phyloP scores from a whole-genome alignment of 2,888 invertebrate genomes.

The Gasteruption jaculator region DNA sequence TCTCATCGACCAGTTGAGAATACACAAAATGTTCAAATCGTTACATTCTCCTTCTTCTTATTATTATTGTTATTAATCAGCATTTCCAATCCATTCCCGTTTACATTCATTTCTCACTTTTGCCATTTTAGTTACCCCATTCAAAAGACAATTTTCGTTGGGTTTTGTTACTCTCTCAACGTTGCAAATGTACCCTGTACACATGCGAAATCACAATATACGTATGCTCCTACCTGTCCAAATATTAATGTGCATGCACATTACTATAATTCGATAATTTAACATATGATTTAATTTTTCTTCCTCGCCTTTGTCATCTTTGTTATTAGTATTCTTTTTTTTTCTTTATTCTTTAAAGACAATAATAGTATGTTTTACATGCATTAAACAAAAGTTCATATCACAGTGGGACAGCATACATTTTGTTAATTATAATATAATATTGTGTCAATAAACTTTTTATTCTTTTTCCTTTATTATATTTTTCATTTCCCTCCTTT shows the following conservation, averaged over 20 bases:
- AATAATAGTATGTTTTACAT: conserved; percentile 47
- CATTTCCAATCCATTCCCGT: no score
- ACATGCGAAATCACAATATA: conserved; percentile 29
- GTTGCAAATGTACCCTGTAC: conserved; percentile 22
- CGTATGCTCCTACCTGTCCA: conserved; percentile 20
- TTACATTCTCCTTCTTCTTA: no score
- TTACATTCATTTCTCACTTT: no score
- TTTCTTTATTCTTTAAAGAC: conserved; percentile 41
- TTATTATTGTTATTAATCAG: no score
- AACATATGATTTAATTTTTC: conserved; percentile 26
- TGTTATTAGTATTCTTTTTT: conserved; percentile 17
- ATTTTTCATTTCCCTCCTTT: no score
- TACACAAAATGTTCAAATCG: no score
- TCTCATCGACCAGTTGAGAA: no score
- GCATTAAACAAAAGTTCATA: conserved; percentile 50
- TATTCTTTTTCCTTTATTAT: conserved; percentile 14
- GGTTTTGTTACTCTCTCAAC: no score
- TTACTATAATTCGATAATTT: conserved; percentile 17
- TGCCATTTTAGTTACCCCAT: no score
- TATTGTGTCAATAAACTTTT: conserved; percentile 34
- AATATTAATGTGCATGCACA: conserved; percentile 24
- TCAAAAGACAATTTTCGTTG: no score
- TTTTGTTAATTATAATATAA: conserved; percentile 44
- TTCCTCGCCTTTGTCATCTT: conserved; percentile 10
- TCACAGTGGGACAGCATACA: conserved; percentile 51